These are phyloP conservation scores for Gadus chalcogrammus DNA, from an alignment of 2,113 vertebrate species.

Conservation along the genomic window DNA sequence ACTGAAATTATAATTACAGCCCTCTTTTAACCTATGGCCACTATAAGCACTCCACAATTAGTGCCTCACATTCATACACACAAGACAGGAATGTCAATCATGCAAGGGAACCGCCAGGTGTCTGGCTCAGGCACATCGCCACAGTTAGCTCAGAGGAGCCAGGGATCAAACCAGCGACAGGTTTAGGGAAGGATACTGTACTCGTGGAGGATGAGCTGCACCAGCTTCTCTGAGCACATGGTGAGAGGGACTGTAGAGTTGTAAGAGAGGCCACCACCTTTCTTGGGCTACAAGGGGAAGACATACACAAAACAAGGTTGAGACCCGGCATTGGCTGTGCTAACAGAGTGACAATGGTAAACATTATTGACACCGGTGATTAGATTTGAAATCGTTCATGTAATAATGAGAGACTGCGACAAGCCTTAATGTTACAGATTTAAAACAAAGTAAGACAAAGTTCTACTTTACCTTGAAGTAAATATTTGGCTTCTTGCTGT, in stretches of 20 bases:
- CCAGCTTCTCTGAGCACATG: slow-evolving; percentile 94
- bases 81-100: no score
- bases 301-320: background rate
- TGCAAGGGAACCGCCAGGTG: no score
- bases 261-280: slow-evolving; percentile 95
- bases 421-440: background rate
- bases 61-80: no score
- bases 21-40: no score
- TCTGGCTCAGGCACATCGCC: no score
- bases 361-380: background rate
- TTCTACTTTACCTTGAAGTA: slow-evolving; percentile 92
- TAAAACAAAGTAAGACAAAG: background rate
- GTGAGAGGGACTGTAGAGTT: slow-evolving; percentile 94
- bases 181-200: slow-evolving; percentile 90
- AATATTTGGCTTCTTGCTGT: slow-evolving; percentile 93
- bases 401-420: background rate
- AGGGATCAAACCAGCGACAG: background rate
- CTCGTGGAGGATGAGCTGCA: slow-evolving; percentile 96
- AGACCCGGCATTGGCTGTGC: no score
- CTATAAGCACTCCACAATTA: no score
- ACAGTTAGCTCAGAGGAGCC: background rate
- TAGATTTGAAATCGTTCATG: no score
- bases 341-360: no score
- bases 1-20: no score
- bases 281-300: slow-evolving; percentile 82